Conservation (phyloP, 2,797 vertebrate species). For the Siniperca obscura region DNA sequence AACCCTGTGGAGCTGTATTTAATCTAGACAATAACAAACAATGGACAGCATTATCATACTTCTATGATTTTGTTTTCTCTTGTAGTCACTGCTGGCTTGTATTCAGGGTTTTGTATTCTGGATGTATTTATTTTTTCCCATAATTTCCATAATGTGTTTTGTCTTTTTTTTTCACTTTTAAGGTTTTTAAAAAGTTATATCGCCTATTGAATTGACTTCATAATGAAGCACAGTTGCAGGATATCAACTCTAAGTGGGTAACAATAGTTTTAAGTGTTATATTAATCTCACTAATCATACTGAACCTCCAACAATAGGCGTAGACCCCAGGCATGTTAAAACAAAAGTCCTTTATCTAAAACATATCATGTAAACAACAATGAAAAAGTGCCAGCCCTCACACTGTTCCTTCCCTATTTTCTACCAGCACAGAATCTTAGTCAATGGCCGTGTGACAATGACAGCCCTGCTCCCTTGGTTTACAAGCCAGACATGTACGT, state of each 20-base stretch:
- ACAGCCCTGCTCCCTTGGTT: conserved; percentile 49
- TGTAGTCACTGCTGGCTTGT: neutral
- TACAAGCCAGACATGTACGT: conserved; percentile 70
- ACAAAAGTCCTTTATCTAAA: conserved; percentile 21
- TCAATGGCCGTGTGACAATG: conserved; percentile 78
- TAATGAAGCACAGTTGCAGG: conserved; percentile 10
- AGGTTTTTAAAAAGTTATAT: conserved; percentile 5
- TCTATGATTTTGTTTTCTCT: conserved; percentile 44
- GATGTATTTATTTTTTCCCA: neutral
- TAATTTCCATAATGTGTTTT: neutral
- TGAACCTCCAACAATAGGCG: conserved; percentile 5
- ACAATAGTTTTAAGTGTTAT: conserved; percentile 20
- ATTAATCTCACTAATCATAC: conserved; percentile 39
- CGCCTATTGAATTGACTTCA: conserved; percentile 9
- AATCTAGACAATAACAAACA: conserved; percentile 64
- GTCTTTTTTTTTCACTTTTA: neutral
- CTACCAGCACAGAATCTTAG: conserved; percentile 59
- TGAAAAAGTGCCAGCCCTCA: conserved; percentile 37
- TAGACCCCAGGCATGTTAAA: neutral
- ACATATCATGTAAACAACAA: conserved; percentile 52
- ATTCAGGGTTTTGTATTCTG: neutral
- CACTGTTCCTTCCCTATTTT: conserved; percentile 63
- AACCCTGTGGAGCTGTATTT: conserved; percentile 50
- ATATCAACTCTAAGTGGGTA: conserved; percentile 23
- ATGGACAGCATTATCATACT: conserved; percentile 42